Conservation (phyloP, 2,797 vertebrate species). For the Microctenopoma stevenorrisi region DNA sequence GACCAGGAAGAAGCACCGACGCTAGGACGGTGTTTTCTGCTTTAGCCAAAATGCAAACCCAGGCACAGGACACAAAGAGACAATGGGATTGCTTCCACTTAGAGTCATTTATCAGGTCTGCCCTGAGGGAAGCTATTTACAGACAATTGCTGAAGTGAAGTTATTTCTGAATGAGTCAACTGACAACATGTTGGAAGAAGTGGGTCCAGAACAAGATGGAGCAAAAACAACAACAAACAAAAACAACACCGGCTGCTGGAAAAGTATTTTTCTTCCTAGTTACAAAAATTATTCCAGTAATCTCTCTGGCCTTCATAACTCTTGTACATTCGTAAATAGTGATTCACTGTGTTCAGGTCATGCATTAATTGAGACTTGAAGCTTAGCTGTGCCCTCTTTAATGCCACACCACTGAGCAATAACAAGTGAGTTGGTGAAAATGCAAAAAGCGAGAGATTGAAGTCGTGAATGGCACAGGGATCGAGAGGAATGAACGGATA, state of each 20-base stretch:
- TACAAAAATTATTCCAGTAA: background rate
- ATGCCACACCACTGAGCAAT: conserved; percentile 28
- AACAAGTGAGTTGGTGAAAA: conserved; percentile 42
- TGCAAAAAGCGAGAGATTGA: conserved; percentile 41
- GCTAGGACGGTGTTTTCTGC: background rate
- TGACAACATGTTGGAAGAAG: background rate
- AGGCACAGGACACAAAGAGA: background rate
- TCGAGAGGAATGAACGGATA: conserved; percentile 61
- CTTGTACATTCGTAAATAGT: background rate
- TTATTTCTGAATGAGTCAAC: background rate
- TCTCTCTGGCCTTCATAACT: background rate
- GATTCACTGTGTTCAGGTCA: conserved; percentile 4
- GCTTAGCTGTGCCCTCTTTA: conserved; percentile 25
- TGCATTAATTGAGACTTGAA: background rate
- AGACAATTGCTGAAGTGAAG: conserved; percentile 21
- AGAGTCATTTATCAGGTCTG: conserved; percentile 27
- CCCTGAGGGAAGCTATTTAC: conserved; percentile 11
- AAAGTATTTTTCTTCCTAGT: background rate
- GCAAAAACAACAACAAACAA: background rate
- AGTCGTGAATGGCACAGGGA: conserved; percentile 48
- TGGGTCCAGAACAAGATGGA: background rate
- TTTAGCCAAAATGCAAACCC: conserved; percentile 25
- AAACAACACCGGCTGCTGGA: background rate
- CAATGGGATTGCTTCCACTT: background rate
- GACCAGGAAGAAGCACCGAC: too few relatives aligned